Conservation (phyloP, 1,140 invertebrate genomes). For the Mactra quadrangularis region DNA sequence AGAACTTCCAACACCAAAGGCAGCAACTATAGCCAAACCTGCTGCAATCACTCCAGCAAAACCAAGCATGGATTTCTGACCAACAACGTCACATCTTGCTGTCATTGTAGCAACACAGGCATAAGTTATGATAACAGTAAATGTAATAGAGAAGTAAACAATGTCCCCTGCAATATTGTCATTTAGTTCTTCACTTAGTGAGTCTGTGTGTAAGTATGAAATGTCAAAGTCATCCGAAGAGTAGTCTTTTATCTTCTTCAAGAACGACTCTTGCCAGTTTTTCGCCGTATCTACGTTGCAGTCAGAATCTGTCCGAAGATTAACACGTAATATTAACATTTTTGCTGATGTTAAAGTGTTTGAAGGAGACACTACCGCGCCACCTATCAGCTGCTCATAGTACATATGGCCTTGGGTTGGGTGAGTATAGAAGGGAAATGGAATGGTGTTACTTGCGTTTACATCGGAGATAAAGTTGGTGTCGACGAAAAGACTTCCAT, state of each 20-base stretch:
- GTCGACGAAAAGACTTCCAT: conserved; percentile 17
- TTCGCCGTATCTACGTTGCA: background rate
- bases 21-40: conserved; percentile 93
- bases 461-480: conserved; percentile 20
- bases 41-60: conserved; percentile 96
- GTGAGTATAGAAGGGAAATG: conserved; percentile 22
- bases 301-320: too few species aligned
- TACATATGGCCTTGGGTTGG: background rate
- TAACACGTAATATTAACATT: too few species aligned
- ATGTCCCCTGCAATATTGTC: background rate
- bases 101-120: conserved; percentile 65
- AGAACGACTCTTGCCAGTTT: conserved; percentile 39
- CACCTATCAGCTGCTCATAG: conserved; percentile 20
- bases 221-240: background rate
- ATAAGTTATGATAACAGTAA: conserved; percentile 74
- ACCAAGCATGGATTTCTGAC: conserved; percentile 95
- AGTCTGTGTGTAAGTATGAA: background rate
- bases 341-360: too few species aligned
- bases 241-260: conserved; percentile 23
- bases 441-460: background rate
- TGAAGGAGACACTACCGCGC: too few species aligned
- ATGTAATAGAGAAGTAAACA: conserved; percentile 54
- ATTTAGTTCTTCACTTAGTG: conserved; percentile 31
- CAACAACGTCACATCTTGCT: conserved; percentile 71
- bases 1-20: conserved; percentile 96